Conservation (phyloP, 2,113 vertebrate species). For the Pangasianodon hypophthalmus region DNA sequence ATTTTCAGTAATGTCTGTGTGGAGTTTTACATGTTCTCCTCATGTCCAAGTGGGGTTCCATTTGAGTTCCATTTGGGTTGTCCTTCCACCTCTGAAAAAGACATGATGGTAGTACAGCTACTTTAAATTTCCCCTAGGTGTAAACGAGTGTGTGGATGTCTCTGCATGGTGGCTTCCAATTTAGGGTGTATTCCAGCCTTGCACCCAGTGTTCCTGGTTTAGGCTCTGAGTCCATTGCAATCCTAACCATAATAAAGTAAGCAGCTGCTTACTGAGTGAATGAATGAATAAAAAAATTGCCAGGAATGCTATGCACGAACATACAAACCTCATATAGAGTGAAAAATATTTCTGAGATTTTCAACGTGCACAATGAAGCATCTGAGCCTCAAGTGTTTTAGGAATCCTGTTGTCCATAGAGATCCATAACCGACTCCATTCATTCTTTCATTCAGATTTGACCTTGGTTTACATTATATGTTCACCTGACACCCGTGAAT, state of each 20-base stretch:
- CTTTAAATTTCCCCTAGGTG: not conserved
- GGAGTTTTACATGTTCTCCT: not conserved
- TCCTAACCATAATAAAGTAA: not conserved
- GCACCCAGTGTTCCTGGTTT: not conserved
- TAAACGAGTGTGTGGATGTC: not conserved
- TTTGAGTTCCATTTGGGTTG: not conserved
- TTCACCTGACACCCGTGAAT: not conserved
- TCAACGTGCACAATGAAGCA: not conserved
- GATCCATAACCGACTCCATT: not conserved
- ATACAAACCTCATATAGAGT: too few species aligned
- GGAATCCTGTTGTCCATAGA: not conserved
- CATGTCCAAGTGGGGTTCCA: not conserved
- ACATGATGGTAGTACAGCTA: not conserved
- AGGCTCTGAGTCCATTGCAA: not conserved
- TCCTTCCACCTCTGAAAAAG: not conserved
- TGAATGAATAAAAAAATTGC: not conserved
- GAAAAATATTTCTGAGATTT: too few species aligned
- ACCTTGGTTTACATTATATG: not conserved
- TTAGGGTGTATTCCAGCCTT: not conserved
- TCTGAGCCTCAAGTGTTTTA: not conserved
- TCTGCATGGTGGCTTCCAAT: not conserved
- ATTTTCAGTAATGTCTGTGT: not conserved
- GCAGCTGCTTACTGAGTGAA: not conserved
- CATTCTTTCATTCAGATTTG: not conserved
- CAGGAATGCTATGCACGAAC: not conserved